phyloP scores from a whole-genome alignment of 30 jellyfish, hydroid and myxozoan species.

The Chrysaora quinquecirrha region DNA sequence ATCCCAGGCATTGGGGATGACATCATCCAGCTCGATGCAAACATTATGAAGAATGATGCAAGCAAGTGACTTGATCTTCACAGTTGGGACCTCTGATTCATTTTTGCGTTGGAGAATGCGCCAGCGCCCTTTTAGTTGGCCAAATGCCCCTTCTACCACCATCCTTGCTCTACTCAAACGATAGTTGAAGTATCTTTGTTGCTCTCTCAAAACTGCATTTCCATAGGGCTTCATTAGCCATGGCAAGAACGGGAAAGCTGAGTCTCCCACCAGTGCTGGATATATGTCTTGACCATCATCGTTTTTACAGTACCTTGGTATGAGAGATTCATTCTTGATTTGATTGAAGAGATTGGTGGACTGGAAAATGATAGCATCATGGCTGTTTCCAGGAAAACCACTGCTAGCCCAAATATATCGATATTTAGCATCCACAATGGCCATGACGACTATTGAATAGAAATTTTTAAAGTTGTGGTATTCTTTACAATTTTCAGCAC shows the following conservation, averaged over 20 bases:
- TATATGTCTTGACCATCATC: slow-evolving; percentile 11
- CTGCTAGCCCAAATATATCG: slow-evolving; percentile 62
- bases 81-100: slow-evolving; percentile 32
- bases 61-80: slow-evolving; percentile 31
- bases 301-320: slow-evolving; percentile 24
- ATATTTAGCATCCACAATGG: slow-evolving; percentile 52
- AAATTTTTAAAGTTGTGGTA: slow-evolving; percentile 52
- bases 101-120: slow-evolving; percentile 40
- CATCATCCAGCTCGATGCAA: slow-evolving; percentile 39
- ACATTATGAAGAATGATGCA: slow-evolving; percentile 63
- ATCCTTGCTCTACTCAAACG: slow-evolving; percentile 63
- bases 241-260: slow-evolving; percentile 54
- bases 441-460: slow-evolving; percentile 48
- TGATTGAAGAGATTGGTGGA: slow-evolving; percentile 27
- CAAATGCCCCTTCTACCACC: slow-evolving; percentile 72
- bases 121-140: slow-evolving; percentile 68
- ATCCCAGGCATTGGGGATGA: slow-evolving; percentile 21
- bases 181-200: slow-evolving; percentile 42
- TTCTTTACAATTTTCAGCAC: slow-evolving; percentile 58
- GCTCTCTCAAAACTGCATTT: slow-evolving; percentile 23
- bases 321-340: slow-evolving; percentile 8
- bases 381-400: slow-evolving; percentile 48
- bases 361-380: slow-evolving; percentile 12
- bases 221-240: slow-evolving; percentile 54
- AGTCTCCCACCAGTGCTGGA: slow-evolving; percentile 39